Base-by-base conservation (phyloP, 2,797 vertebrate genomes). In the Petrocephalus sullivani region DNA sequence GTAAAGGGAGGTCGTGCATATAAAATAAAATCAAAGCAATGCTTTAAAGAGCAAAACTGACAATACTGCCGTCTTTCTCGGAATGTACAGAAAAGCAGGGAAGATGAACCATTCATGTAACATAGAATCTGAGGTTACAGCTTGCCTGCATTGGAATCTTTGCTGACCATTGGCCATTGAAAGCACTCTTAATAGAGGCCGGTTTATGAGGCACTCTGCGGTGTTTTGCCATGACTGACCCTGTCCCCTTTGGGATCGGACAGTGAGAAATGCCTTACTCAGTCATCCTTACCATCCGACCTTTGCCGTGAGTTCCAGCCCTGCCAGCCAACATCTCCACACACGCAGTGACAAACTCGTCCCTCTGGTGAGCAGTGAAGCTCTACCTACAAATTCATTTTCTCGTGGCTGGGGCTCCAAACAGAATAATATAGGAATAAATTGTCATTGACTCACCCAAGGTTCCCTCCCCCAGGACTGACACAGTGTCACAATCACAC, bases 351-450 rank as follows among this genome's bases (percentile, higher is more conserved):
- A 84, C 82, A 84, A 84, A 21, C 82, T 53, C 51, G 49, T 12
- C 82, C 82, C 82, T 84, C 21, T 84, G 51, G 46, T 54, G 53
- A 54, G 82, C 49, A 54, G 49, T 53, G 82, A 84, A 53, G 49
- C 53, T 28, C n/a, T 84, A 54, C 49, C 23, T 84, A 56, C 28
- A 12, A 54, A 53, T 84, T 84, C 21, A 53, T 53, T 53, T 84
- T 33, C 49, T 53, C 21, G 8, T 84, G 46, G 53, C 82, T 23
- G 49, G 82, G 53, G 49, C 54, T 84, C 51, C 82, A 23, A 53
- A 53, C 51, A 84, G 82, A 28, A 53, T 84, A 56, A 54, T 51
- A 84, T 53, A 84, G 46, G 53, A 84, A 84, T 84, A 84, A 84
- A 84, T 53, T 54, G 53, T 84, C 82, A 56, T 53, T 53, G 49